Conservation (phyloP, 2,113 vertebrate genomes). For the Serinus canaria region DNA sequence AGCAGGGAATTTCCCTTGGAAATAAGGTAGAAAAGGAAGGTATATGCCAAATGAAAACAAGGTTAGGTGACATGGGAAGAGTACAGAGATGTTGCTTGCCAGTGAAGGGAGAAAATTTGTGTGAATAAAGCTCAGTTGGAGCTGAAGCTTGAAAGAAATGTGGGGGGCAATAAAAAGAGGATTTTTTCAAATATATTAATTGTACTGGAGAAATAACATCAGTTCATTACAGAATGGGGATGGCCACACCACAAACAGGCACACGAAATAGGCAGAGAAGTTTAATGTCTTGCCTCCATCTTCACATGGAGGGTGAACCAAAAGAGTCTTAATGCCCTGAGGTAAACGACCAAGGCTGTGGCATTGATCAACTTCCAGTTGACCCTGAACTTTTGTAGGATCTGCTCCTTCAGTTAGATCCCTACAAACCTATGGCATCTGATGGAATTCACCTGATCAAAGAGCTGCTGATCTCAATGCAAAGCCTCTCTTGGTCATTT, state of each 20-base stretch:
- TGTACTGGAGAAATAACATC: background rate
- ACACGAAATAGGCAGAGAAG: background rate
- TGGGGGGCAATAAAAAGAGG: background rate
- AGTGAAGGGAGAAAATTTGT: background rate
- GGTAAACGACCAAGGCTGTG: background rate
- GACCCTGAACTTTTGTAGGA: background rate
- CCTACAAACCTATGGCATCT: background rate
- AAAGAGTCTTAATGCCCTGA: background rate
- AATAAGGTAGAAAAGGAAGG: background rate
- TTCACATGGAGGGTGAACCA: background rate
- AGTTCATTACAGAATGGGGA: background rate
- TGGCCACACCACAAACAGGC: background rate
- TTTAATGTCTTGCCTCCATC: background rate
- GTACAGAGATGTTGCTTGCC: background rate
- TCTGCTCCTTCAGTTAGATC: background rate
- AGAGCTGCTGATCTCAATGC: background rate
- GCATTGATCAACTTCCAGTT: background rate
- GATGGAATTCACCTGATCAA: background rate
- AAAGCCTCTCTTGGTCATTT: background rate
- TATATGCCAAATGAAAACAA: background rate
- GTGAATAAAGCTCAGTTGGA: background rate
- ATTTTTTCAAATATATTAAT: background rate
- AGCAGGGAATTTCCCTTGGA: background rate
- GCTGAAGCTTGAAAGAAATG: background rate
- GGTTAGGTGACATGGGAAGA: background rate